phyloP scores from a whole-genome alignment of 53 echinoderm and acorn worm genomes.

The Apostichopus leukothele region DNA sequence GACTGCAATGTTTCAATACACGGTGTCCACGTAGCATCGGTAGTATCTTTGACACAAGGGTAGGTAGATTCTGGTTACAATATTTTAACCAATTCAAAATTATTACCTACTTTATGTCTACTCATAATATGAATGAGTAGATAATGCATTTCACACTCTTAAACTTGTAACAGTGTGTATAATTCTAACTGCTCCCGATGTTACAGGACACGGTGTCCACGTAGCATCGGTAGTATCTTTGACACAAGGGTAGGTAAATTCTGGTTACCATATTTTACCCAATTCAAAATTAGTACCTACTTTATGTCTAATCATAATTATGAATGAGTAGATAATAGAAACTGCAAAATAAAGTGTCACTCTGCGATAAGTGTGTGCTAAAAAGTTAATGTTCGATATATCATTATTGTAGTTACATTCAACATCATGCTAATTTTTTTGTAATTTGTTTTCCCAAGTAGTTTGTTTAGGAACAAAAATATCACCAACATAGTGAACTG shows the following conservation, averaged over 20 bases:
- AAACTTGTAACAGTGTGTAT: background rate
- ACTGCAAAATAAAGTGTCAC: background rate
- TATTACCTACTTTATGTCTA: background rate
- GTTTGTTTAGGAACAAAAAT: background rate
- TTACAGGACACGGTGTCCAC: slow-evolving; percentile 22
- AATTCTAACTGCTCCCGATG: background rate
- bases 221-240: slow-evolving; percentile 18
- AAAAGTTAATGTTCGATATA: background rate
- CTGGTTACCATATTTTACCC: background rate
- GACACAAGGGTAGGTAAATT: background rate
- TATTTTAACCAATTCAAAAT: slow-evolving; percentile 11
- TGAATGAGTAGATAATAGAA: slow-evolving; percentile 17
- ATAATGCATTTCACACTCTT: background rate
- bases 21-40: slow-evolving; percentile 28
- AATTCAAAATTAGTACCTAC: background rate
- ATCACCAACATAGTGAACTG: slow-evolving; percentile 2
- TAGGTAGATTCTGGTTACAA: background rate
- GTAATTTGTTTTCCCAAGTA: slow-evolving; percentile 13
- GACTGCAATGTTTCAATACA: background rate
- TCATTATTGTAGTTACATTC: slow-evolving; percentile 22
- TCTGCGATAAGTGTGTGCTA: background rate
- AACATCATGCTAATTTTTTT: background rate
- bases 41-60: background rate
- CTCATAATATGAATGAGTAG: slow-evolving; percentile 9
- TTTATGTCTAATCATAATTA: slow-evolving; percentile 1